Base-by-base conservation (phyloP, 1,140 invertebrate species). In the Lepidostoma basale region DNA sequence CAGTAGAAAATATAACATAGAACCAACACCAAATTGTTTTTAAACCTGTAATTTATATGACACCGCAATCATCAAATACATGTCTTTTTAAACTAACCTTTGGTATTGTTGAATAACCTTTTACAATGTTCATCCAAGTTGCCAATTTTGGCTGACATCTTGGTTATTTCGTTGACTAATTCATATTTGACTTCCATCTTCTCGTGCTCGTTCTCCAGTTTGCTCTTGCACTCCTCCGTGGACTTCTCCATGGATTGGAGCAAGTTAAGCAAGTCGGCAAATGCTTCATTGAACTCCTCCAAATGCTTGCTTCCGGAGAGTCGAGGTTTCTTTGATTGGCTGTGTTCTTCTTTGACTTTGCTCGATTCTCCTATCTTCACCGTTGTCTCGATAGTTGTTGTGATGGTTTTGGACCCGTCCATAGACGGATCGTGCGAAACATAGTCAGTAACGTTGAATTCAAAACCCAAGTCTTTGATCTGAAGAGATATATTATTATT, bases 401-500 rank as follows among this genome's bases (percentile, higher is more conserved):
- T 80, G n/a, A 82, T 76, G 0, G 80, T 79, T 67, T 81, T 79
- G 3, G 78, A 76, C 62, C 82, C 77, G 26, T 79, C 81, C 18
- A 76, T 76, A 9, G 75, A 73, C 36, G 77, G 69, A 65, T 76
- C 66, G 8, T 76, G 74, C 30, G 72, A 70, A 60, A 82, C 79
- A 23, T 79, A 77, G 30, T 79, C 76, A 0, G 78, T 76, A 12
- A 84, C 73, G 58, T 85, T 85, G 49, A 88, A 78, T 70, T 88
- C 88, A 76, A 88, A 88, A 40, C 87, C 88, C 25, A 86, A 82
- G 60, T 81, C 87, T 10, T 83, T 82, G 70, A 89, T 88, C 86
- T 88, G 74, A 39, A 75, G 74, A 65, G 22, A 47, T 14, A 45
- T n/a, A 33, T 62, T 2, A 60, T 14, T 8, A 62, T 23, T 3